These are phyloP conservation scores for Sebastiscus tertius DNA, from an alignment of 2,797 vertebrate species.

Conservation along the genomic window DNA sequence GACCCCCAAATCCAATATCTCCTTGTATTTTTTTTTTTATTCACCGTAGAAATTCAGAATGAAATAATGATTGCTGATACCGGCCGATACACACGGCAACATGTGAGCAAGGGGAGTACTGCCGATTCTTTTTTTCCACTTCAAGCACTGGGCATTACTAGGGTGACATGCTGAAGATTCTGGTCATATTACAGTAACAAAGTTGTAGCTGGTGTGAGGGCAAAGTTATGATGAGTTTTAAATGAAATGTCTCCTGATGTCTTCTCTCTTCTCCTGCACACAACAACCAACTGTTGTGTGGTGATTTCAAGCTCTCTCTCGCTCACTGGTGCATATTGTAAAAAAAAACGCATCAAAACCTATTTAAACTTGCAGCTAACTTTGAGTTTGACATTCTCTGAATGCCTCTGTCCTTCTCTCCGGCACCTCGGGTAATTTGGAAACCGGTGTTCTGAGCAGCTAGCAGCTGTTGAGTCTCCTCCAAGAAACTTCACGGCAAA, in stretches of 20 bases:
- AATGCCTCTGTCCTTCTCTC: constrained; percentile 34
- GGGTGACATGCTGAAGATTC: neutral
- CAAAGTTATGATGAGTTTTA: neutral
- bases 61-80: neutral
- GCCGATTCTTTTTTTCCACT: no score
- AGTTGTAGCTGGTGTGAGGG: neutral
- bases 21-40: neutral
- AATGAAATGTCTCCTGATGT: neutral
- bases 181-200: neutral
- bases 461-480: constrained; percentile 52
- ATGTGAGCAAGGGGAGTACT: no score
- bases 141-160: neutral
- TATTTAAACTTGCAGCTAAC: constrained; percentile 33
- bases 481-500: constrained; percentile 63
- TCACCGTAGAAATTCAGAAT: neutral
- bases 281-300: neutral
- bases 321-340: neutral
- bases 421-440: constrained; percentile 53
- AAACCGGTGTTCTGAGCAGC: constrained; percentile 40
- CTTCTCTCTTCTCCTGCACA: neutral
- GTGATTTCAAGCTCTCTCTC: neutral
- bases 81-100: no score
- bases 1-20: neutral
- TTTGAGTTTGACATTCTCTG: constrained; percentile 39
- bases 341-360: constrained; percentile 1